phyloP scores from a whole-genome alignment of 2,113 vertebrate genomes.

The Anas platyrhynchos region DNA sequence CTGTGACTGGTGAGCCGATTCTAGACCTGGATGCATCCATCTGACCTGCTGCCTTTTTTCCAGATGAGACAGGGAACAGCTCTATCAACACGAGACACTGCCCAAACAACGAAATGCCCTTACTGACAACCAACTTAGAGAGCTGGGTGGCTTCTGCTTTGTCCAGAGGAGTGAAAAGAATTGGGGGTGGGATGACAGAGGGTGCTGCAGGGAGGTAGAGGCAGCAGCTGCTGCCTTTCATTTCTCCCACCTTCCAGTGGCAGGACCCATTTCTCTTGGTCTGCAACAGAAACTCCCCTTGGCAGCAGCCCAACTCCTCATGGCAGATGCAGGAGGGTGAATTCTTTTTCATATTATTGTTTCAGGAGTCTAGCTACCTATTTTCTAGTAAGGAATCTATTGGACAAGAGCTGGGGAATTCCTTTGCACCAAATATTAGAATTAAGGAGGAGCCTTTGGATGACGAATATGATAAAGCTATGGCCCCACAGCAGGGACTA shows the following conservation, averaged over 20 bases:
- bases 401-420: constrained; percentile 83
- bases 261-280: constrained; percentile 63
- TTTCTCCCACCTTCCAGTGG: constrained; percentile 57
- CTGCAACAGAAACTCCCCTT: constrained; percentile 52
- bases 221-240: constrained; percentile 40
- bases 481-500: constrained; percentile 81
- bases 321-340: constrained; percentile 74
- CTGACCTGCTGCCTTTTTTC: constrained; percentile 63
- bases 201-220: constrained; percentile 52
- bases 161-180: constrained; percentile 30
- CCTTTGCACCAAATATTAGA: constrained; percentile 83
- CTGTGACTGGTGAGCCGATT: constrained; percentile 33
- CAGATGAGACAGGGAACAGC: constrained; percentile 59
- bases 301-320: constrained; percentile 63
- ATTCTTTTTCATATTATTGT: constrained; percentile 79
- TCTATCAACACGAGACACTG: constrained; percentile 35
- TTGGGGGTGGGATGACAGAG: constrained; percentile 40
- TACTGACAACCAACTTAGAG: constrained; percentile 22
- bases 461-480: constrained; percentile 91
- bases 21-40: constrained; percentile 58
- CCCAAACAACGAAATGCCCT: background rate
- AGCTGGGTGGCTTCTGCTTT: constrained; percentile 60
- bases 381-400: constrained; percentile 82
- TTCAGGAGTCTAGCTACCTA: constrained; percentile 83
- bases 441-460: constrained; percentile 97